A percentile compares a stretch with the other conserved stretches of the same genome.
phyloP scores from a whole-genome alignment of 2,113 vertebrate genomes.

The Neodontobutis hainanensis region DNA sequence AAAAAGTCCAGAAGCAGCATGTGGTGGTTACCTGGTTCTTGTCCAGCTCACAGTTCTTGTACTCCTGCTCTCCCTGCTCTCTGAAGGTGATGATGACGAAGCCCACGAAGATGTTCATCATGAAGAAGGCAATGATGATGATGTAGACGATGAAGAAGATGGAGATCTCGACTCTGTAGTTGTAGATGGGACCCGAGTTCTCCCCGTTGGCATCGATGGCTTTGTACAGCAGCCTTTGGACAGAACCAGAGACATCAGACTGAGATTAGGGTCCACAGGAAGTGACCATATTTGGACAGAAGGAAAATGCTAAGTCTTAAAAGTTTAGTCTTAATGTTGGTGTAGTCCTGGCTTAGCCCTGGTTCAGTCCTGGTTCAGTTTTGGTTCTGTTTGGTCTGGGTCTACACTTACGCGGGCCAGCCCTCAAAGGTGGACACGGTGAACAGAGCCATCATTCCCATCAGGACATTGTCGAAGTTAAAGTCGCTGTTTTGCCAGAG shows the following conservation, averaged over 20 bases:
- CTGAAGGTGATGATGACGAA: conserved; percentile 98
- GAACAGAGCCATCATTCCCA: conserved; percentile 96
- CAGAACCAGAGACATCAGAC: background rate
- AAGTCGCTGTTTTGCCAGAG: conserved; percentile 94
- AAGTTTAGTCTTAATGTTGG: too few species aligned
- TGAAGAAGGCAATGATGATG: conserved; percentile 98
- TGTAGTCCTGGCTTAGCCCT: background rate
- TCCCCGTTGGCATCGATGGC: conserved; percentile 91
- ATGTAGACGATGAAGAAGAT: conserved; percentile 98
- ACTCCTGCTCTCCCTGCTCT: conserved; percentile 93
- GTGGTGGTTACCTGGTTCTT: conserved; percentile 88
- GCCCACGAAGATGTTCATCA: conserved; percentile 99
- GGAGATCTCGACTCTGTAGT: conserved; percentile 92
- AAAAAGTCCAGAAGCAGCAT: background rate
- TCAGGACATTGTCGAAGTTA: conserved; percentile 94
- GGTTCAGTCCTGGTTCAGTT: background rate
- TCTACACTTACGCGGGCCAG: conserved; percentile 87
- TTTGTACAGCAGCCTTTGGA: conserved; percentile 87
- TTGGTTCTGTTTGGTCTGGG: background rate
- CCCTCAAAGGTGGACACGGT: conserved; percentile 96
- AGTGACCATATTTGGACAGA: background rate
- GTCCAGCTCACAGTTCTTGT: conserved; percentile 94
- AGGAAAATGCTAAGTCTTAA: background rate
- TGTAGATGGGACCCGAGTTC: conserved; percentile 92
- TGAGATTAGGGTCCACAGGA: too few species aligned